These are phyloP conservation scores for Drosophila truncata DNA, from an alignment of 1,140 invertebrate species.

Conservation along the genomic window DNA sequence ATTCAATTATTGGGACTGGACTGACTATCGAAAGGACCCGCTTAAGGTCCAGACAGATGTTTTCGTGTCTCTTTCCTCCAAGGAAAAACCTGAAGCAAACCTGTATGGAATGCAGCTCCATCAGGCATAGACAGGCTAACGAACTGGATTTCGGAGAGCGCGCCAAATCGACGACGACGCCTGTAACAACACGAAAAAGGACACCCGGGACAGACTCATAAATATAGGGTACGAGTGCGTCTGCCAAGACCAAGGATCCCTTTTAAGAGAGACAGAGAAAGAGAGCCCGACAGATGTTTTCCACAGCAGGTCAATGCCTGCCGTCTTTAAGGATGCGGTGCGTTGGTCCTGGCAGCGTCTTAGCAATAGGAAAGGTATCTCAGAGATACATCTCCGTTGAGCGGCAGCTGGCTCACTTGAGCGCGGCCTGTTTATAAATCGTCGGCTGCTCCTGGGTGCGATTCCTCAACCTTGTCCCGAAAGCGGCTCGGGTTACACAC, in stretches of 20 bases:
- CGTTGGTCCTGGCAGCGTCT: slow-evolving; percentile 72
- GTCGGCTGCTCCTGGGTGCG: slow-evolving; percentile 45
- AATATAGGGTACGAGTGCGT: slow-evolving; percentile 47
- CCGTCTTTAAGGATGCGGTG: slow-evolving; percentile 64
- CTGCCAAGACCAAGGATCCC: slow-evolving; percentile 50
- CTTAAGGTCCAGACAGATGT: slow-evolving; percentile 63
- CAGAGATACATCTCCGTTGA: slow-evolving; percentile 40
- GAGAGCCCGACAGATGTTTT: slow-evolving; percentile 68
- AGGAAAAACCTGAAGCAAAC: slow-evolving; percentile 44
- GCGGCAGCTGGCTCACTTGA: slow-evolving; percentile 74
- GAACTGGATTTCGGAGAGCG: slow-evolving; percentile 38
- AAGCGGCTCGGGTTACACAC: slow-evolving; percentile 65
- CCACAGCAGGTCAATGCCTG: slow-evolving; percentile 77
- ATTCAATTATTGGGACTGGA: slow-evolving; percentile 69
- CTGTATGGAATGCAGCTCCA: slow-evolving; percentile 73
- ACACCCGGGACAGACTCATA: slow-evolving; percentile 54
- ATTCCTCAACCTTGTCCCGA: slow-evolving; percentile 23
- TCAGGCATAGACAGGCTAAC: slow-evolving; percentile 43
- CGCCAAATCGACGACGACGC: slow-evolving; percentile 59
- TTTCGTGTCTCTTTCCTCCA: slow-evolving; percentile 20
- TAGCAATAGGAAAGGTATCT: slow-evolving; percentile 67
- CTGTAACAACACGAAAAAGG: slow-evolving; percentile 67
- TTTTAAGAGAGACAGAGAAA: slow-evolving; percentile 13
- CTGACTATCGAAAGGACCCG: slow-evolving; percentile 56
- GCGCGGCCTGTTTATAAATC: slow-evolving; percentile 59